Conservation (phyloP, 2,113 vertebrate species). For the Pardalotus punctatus region DNA sequence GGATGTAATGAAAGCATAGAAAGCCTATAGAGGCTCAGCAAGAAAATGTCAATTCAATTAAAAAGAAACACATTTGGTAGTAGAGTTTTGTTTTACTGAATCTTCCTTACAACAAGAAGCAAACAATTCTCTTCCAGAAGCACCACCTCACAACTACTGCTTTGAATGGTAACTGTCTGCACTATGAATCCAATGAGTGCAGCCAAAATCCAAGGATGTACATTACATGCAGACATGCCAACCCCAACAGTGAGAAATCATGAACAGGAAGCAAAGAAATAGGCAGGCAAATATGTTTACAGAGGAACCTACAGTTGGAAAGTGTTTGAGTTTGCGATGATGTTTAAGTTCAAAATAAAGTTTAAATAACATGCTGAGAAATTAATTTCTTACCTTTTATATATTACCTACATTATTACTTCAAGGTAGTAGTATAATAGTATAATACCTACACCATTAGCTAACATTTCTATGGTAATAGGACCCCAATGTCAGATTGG, state of each 20-base stretch:
- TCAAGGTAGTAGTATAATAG: not conserved
- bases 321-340: not conserved
- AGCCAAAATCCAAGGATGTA: conserved; percentile 20
- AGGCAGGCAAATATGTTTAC: not conserved
- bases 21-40: not conserved
- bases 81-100: not conserved
- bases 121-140: conserved; percentile 24
- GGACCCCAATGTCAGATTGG: not conserved
- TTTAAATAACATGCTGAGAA: not conserved
- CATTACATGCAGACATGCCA: not conserved
- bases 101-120: not conserved
- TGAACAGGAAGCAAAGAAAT: not conserved
- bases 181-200: conserved; percentile 1
- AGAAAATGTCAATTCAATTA: not conserved
- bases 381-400: not conserved
- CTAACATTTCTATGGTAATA: not conserved
- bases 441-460: not conserved
- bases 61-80: not conserved
- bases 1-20: not conserved
- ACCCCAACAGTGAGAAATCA: not conserved
- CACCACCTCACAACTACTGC: conserved; percentile 20
- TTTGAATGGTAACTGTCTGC: conserved; percentile 19
- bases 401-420: not conserved
- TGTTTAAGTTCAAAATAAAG: not conserved
- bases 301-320: not conserved